A percentile compares a stretch with the other conserved stretches of the same genome.
These are phyloP conservation scores for Eutolmus rufibarbis DNA, from an alignment of 2,888 invertebrate species.

Conservation along the genomic window DNA sequence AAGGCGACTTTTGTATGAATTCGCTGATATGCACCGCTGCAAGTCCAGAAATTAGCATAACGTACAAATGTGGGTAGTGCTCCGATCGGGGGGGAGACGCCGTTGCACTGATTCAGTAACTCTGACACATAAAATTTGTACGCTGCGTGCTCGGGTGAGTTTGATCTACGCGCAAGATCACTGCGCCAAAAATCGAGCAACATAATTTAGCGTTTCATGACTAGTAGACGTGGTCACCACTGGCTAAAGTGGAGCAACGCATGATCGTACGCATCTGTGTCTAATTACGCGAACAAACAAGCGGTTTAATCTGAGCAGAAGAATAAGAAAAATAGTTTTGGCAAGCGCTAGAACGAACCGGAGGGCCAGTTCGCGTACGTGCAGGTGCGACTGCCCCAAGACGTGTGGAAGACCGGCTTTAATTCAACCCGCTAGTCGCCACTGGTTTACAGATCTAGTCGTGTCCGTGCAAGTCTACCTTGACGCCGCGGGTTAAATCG, in stretches of 20 bases:
- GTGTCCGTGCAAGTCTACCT: not conserved
- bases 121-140: slow-evolving; percentile 20
- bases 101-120: not conserved
- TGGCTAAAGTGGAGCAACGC: not conserved
- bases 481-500: not conserved
- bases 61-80: slow-evolving; percentile 30
- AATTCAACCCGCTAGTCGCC: not conserved
- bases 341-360: not conserved
- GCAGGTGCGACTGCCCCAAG: not conserved
- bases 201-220: not conserved
- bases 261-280: slow-evolving; percentile 17
- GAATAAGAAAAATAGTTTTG: slow-evolving; percentile 3
- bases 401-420: not conserved
- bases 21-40: not conserved
- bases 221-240: slow-evolving; percentile 14
- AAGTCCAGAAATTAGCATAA: slow-evolving; percentile 34
- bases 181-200: slow-evolving; percentile 3
- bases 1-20: not conserved
- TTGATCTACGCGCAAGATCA: slow-evolving; percentile 14
- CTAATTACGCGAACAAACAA: not conserved
- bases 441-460: not conserved
- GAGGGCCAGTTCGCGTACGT: not conserved
- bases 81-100: not conserved
- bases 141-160: slow-evolving; percentile 1
- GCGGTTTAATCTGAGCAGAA: not conserved